Percentiles rank a stretch among this genome's conserved stretches.
These are phyloP conservation scores for Lateolabrax maculatus DNA, from an alignment of 2,797 vertebrate species.

Conservation along the genomic window DNA sequence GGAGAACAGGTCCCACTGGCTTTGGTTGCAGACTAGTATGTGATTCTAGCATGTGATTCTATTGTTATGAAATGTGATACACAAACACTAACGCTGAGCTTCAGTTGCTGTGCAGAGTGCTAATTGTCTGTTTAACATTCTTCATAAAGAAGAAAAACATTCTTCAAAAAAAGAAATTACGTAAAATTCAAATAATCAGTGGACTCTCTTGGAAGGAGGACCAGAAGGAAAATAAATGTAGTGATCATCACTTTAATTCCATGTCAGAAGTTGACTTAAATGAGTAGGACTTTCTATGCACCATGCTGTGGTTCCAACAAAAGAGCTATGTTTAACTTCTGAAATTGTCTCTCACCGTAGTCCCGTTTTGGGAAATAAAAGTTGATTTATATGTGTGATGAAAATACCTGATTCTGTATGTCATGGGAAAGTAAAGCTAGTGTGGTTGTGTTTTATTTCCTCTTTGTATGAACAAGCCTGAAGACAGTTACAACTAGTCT, in stretches of 20 bases:
- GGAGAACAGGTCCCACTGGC: constrained; percentile 72
- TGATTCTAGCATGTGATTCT: constrained; percentile 40
- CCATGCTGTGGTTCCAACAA: neutral
- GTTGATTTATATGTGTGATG: constrained; percentile 38
- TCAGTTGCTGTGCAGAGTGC: too few species aligned
- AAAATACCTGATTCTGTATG: constrained; percentile 56
- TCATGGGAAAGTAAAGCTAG: constrained; percentile 60
- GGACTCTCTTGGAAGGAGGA: neutral
- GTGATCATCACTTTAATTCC: neutral
- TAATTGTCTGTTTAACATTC: constrained; percentile 21
- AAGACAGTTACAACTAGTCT: constrained; percentile 26
- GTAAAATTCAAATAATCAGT: constrained; percentile 13
- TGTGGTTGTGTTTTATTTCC: constrained; percentile 51
- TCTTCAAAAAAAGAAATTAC: constrained; percentile 5
- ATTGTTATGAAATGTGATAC: constrained; percentile 63
- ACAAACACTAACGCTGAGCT: constrained; percentile 46
- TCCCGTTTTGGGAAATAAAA: constrained; percentile 30
- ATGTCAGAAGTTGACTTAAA: neutral
- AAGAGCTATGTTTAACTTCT: constrained; percentile 9
- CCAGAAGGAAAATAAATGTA: neutral
- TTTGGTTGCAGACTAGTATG: constrained; percentile 43
- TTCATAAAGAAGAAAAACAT: too few species aligned
- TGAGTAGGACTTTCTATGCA: neutral
- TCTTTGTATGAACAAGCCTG: constrained; percentile 24
- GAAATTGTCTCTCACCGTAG: neutral